A percentile compares a stretch with the other conserved stretches of the same genome.
These are phyloP conservation scores for Gambelia wislizenii DNA, from an alignment of 2,797 vertebrate species.

Conservation along the genomic window DNA sequence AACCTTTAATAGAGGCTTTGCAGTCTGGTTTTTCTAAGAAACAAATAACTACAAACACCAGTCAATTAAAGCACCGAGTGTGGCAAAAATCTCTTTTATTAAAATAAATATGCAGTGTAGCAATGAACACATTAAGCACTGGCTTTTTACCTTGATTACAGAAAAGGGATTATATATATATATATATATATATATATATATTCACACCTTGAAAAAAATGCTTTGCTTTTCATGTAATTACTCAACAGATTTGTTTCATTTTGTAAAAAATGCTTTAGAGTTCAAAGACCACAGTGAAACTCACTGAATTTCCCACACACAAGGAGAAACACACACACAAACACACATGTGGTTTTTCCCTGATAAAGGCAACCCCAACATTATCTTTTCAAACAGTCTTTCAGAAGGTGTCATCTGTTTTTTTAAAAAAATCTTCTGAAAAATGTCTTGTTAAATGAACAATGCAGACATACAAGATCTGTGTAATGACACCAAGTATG, in stretches of 20 bases:
- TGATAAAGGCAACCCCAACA: not conserved
- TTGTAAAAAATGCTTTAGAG: not conserved
- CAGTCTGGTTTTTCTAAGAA: slow-evolving; percentile 38
- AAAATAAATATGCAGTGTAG: slow-evolving; percentile 15
- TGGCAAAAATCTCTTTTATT: not conserved
- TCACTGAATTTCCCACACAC: too few relatives aligned
- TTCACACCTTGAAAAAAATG: not conserved
- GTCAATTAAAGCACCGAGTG: slow-evolving; percentile 33
- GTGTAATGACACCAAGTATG: slow-evolving; percentile 19
- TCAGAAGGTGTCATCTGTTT: not conserved
- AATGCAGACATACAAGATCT: not conserved
- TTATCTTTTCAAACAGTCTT: slow-evolving; percentile 27
- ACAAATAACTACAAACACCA: slow-evolving; percentile 34
- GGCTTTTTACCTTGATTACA: slow-evolving; percentile 19
- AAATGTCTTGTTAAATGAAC: slow-evolving; percentile 42
- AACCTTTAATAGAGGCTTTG: slow-evolving; percentile 4
- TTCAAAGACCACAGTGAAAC: slow-evolving; percentile 32
- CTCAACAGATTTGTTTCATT: slow-evolving; percentile 17
- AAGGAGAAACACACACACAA: too few relatives aligned
- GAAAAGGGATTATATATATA: slow-evolving; percentile 22
- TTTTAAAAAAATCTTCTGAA: slow-evolving; percentile 6
- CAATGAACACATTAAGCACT: not conserved
- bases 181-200: too few relatives aligned
- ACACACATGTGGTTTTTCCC: too few relatives aligned
- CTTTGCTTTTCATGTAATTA: not conserved